A percentile compares a stretch with the other conserved stretches of the same genome.
These are phyloP conservation scores for Deroptyus accipitrinus DNA, from an alignment of 2,113 vertebrate species.

Conservation along the genomic window DNA sequence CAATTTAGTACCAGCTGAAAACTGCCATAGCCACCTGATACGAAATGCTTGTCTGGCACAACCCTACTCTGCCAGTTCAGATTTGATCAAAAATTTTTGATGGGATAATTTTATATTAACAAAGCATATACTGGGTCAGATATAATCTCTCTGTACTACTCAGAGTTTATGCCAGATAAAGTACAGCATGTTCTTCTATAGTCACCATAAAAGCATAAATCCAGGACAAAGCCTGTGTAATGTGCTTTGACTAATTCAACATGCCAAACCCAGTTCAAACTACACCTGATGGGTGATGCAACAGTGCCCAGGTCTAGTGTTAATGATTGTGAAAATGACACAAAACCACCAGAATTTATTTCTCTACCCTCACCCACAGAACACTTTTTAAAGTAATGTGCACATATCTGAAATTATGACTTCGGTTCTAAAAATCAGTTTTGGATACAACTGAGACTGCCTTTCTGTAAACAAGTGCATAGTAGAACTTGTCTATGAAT, in stretches of 20 bases:
- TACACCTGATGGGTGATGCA: background rate
- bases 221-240: background rate
- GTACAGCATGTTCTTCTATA: background rate
- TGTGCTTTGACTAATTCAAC: background rate
- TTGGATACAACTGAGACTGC: background rate
- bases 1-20: background rate
- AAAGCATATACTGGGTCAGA: background rate
- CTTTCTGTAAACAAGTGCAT: background rate
- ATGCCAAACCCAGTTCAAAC: background rate
- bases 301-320: background rate
- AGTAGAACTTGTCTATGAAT: background rate
- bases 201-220: background rate
- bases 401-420: rapidly evolving
- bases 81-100: background rate
- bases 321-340: background rate
- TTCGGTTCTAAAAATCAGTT: background rate
- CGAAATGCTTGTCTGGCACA: background rate
- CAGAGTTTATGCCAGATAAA: background rate
- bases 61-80: background rate
- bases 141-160: background rate
- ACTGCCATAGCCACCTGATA: background rate
- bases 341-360: background rate
- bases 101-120: background rate
- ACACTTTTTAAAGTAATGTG: rapidly evolving
- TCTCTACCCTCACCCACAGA: background rate